Evolutionary conservation across 2,888 invertebrate genomes (phyloP).

Genomic region (Shargacucullia verbasci): DNA sequence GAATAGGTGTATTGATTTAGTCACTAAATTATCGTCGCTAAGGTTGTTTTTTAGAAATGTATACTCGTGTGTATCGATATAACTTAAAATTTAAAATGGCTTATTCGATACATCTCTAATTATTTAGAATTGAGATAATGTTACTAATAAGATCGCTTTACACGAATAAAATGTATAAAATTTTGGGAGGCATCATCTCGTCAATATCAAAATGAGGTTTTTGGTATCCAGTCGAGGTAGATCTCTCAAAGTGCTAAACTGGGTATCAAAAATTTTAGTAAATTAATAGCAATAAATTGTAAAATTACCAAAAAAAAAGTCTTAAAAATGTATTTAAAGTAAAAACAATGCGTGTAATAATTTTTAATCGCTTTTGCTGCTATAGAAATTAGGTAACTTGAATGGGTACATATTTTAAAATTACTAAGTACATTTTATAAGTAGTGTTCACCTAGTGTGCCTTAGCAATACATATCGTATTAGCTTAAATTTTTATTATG

Average conservation of each 20-base stretch:
- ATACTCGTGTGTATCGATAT: slow-evolving; percentile 10
- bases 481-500: slow-evolving; percentile 43
- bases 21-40: slow-evolving; percentile 3
- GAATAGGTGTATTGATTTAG: slow-evolving; percentile 35
- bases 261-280: slow-evolving; percentile 7
- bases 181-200: slow-evolving; percentile 62
- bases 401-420: slow-evolving; percentile 40
- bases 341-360: slow-evolving; percentile 6
- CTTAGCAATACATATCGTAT: slow-evolving; percentile 56
- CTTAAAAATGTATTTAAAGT: no score
- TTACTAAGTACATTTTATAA: slow-evolving; percentile 30
- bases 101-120: slow-evolving; percentile 34
- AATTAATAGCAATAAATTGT: slow-evolving; percentile 39
- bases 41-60: slow-evolving; percentile 15
- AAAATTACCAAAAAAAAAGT: slow-evolving; percentile 11
- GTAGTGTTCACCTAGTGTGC: slow-evolving; percentile 47
- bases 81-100: slow-evolving; percentile 2
- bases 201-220: slow-evolving; percentile 14
- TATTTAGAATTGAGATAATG: slow-evolving; percentile 44
- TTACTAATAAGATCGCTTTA: slow-evolving; percentile 59
- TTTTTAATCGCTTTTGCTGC: slow-evolving; percentile 16
- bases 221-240: slow-evolving; percentile 17
- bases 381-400: slow-evolving; percentile 15
- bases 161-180: slow-evolving; percentile 44
- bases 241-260: slow-evolving; percentile 34